Evolutionary conservation across 2,113 vertebrate species (phyloP).

Genomic region (Corythornis madagascariensis): DNA sequence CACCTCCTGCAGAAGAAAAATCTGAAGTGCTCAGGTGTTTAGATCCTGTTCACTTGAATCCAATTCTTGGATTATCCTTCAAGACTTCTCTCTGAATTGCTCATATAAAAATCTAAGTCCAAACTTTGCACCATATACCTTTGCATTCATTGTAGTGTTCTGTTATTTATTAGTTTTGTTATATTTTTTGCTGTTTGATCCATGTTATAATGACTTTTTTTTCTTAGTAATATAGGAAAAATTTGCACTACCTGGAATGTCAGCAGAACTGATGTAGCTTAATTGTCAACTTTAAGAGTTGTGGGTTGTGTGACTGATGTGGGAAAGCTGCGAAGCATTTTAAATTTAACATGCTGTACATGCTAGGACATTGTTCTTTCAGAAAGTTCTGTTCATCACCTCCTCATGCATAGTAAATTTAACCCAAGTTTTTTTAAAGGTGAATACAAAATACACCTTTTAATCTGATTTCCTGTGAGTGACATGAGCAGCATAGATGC

Average conservation of each 20-base stretch:
- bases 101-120: background rate
- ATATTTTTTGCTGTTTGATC: background rate
- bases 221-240: background rate
- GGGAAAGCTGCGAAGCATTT: background rate
- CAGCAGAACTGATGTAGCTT: background rate
- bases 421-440: background rate
- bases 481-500: background rate
- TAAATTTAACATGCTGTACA: background rate
- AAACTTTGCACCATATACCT: background rate
- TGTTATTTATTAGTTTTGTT: background rate
- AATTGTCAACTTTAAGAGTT: background rate
- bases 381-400: background rate
- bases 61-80: background rate
- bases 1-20: background rate
- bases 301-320: background rate
- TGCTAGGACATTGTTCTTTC: background rate
- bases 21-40: background rate
- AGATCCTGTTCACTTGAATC: background rate
- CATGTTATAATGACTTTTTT: background rate
- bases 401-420: background rate
- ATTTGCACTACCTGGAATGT: background rate
- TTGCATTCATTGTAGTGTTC: background rate
- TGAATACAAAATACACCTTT: background rate
- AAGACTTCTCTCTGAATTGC: background rate
- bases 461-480: background rate